Evolutionary conservation across 2,113 vertebrate species (phyloP), one percentile per base, ranked within the genome.

Genomic region (Callopanchax toddi): DNA sequence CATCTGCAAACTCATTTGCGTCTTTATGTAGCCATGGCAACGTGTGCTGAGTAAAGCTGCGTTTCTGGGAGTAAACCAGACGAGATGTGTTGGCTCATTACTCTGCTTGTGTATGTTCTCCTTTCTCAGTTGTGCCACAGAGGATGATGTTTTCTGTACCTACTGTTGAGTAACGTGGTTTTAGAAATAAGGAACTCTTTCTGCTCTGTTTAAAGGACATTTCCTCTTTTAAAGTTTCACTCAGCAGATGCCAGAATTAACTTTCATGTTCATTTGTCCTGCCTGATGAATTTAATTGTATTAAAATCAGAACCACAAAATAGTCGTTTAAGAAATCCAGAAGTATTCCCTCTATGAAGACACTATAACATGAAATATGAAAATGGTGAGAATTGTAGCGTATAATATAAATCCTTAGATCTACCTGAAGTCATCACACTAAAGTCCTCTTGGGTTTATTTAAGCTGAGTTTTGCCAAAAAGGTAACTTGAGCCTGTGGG

Each of bases 201-300:
- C 36, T 37, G 36, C 36, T 37, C 6, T 32, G 29, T 37, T 37
- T 12, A 37, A 12, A 12, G 36, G 36, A 59, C 32, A 25, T 68
- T 82, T 84, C 65, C 78, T 82, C 39, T 77, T 58, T 12, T 43
- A 53, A 7, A 7, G 67, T 56, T 78, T 56, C 21, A 39, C 51
- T 50, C 32, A 43, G 53, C 26, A 65, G 22, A 56, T 26, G 52
- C 54, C 62, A 13, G 60, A 34, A 11, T 48, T 59, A 39, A 20
- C 36, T 44, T 42, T 74, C 44, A 43, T 48, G 48, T n/a, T n/a
- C n/a, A 49, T 74, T 62, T 71, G 15, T 37, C 13, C 17, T 42
- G 49, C 11, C 48, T 26, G 37, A 5, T 42, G 6, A 45, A 51
- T 63, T 42, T 17, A 52, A 21, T 15, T 23, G 32, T 61, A 67